A percentile compares a stretch with the other conserved stretches of the same genome.
Conservation (phyloP, 2,797 vertebrate genomes). For the Danio albolineatus region DNA sequence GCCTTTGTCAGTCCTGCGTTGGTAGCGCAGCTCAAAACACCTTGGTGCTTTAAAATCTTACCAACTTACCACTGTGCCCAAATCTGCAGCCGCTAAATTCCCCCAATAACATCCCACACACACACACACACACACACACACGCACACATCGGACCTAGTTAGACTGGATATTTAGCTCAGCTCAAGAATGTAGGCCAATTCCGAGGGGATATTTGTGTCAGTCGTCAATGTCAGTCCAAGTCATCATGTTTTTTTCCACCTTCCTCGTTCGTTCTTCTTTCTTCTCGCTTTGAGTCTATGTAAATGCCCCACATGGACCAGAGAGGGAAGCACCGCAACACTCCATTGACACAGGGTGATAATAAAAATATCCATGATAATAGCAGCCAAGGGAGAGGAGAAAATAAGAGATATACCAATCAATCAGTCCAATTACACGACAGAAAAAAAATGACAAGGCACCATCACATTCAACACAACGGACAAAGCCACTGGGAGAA, state of each 20-base stretch:
- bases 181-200: constrained; percentile 37
- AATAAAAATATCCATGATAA: constrained; percentile 58
- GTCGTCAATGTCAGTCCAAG: constrained; percentile 7
- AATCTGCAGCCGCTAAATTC: constrained; percentile 16
- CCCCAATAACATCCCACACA: constrained; percentile 12
- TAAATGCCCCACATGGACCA: constrained; percentile 89
- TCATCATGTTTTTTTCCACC: background rate
- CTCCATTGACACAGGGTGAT: constrained; percentile 77
- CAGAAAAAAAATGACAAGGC: constrained; percentile 81
- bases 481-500: constrained; percentile 76
- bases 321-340: constrained; percentile 85
- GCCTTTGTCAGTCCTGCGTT: constrained; percentile 33
- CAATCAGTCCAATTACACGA: constrained; percentile 70
- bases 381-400: constrained; percentile 58
- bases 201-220: constrained; percentile 20
- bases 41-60: constrained; percentile 7
- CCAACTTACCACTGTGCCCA: constrained; percentile 34
- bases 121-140: constrained; percentile 13
- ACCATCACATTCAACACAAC: constrained; percentile 78
- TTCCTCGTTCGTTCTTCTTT: constrained; percentile 1
- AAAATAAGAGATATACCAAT: constrained; percentile 57
- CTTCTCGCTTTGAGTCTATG: constrained; percentile 23
- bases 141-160: constrained; percentile 7
- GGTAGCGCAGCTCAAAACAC: constrained; percentile 23
- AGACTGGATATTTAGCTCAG: constrained; percentile 20